A percentile compares a stretch with the other conserved stretches of the same genome.
These are phyloP conservation scores for Porites evermanni DNA, from an alignment of 92 coral and sea anemone species.

Conservation along the genomic window DNA sequence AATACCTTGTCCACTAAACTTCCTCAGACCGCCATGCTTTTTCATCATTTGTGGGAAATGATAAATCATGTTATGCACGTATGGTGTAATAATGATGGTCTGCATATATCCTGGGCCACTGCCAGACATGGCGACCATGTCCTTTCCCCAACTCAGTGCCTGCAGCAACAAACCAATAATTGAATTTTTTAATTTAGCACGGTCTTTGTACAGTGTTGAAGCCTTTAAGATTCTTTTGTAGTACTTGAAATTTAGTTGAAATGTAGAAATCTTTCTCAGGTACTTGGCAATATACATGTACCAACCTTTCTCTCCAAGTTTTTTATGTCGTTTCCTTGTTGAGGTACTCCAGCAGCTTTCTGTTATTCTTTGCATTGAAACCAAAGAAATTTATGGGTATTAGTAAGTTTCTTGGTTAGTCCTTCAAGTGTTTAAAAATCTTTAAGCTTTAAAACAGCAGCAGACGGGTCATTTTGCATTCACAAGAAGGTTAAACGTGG, in stretches of 20 bases:
- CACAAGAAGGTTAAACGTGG: no score
- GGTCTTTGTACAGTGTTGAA: no score
- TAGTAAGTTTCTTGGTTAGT: no score
- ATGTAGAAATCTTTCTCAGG: no score
- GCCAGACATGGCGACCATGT: slow-evolving; percentile 38
- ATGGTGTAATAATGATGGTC: slow-evolving; percentile 51
- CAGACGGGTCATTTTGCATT: no score
- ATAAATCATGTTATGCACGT: slow-evolving; percentile 45
- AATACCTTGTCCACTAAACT: slow-evolving; percentile 21
- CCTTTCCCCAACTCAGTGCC: slow-evolving; percentile 54
- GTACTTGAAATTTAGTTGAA: no score
- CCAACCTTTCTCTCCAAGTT: neutral
- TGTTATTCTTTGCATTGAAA: neutral
- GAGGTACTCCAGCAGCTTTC: neutral
- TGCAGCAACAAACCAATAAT: neutral
- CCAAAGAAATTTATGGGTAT: no score
- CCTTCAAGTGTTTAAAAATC: no score
- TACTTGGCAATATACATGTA: no score
- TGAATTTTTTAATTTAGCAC: neutral
- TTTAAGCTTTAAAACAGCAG: no score
- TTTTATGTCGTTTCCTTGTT: neutral
- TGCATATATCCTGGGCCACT: slow-evolving; percentile 49
- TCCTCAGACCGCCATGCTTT: slow-evolving; percentile 16
- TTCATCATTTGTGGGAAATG: slow-evolving; percentile 16
- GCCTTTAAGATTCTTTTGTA: no score